Evolutionary conservation across 1,140 invertebrate genomes (phyloP).

Genomic region (Adoxophyes honmai): DNA sequence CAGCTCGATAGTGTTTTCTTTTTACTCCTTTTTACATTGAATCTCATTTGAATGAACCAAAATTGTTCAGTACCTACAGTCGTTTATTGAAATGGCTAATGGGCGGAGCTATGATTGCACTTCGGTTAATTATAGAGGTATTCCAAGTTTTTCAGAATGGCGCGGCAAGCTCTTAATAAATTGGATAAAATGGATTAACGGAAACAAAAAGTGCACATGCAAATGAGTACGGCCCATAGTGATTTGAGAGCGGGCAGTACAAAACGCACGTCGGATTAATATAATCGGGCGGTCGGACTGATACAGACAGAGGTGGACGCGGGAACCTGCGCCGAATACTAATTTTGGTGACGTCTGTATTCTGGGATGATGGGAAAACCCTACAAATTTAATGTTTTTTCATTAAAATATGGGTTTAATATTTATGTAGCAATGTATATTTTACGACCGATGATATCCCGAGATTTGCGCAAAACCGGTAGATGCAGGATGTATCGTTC

Average conservation of each 20-base stretch:
- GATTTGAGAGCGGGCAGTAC: conserved; percentile 25
- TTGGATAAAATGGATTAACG: neutral
- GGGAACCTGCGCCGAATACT: conserved; percentile 45
- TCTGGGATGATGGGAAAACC: neutral
- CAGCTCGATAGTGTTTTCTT: conserved; percentile 25
- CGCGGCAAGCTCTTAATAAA: neutral
- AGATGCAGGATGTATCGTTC: too few relatives aligned
- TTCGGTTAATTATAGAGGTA: neutral
- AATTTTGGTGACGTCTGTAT: conserved; percentile 22
- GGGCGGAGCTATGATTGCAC: neutral
- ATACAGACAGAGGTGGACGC: conserved; percentile 33
- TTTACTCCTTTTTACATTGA: conserved; percentile 25
- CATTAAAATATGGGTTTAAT: too few relatives aligned
- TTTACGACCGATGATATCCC: too few relatives aligned
- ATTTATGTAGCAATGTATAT: too few relatives aligned
- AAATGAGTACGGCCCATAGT: conserved; percentile 26
- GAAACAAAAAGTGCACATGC: conserved; percentile 26
- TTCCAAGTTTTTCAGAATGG: neutral
- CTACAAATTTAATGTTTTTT: too few relatives aligned
- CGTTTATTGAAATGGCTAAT: neutral
- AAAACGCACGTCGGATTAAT: conserved; percentile 48
- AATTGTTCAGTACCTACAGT: neutral
- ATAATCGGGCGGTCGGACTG: conserved; percentile 34
- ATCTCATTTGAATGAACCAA: conserved; percentile 10
- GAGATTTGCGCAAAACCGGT: too few relatives aligned